Evolutionary conservation across 2,888 invertebrate species (phyloP).

Genomic region (Hoplodrina ambigua): DNA sequence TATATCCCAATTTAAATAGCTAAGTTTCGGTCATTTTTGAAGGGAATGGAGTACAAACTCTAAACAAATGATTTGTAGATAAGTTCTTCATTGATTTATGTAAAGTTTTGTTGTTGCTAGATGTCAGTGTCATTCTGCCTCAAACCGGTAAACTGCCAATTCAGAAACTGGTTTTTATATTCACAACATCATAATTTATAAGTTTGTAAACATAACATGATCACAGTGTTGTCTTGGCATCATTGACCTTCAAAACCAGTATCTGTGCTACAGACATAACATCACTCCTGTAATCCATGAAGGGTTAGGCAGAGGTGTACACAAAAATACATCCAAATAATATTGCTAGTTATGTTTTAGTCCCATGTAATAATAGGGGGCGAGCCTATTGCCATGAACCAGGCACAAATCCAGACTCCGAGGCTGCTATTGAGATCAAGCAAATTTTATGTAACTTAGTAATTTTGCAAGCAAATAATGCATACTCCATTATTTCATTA

Average conservation of each 20-base stretch:
- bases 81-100: background rate
- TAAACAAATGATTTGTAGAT: background rate
- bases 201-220: conserved; percentile 7
- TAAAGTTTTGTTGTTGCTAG: background rate
- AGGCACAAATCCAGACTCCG: no score
- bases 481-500: no score
- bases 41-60: background rate
- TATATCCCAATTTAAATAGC: background rate
- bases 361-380: no score
- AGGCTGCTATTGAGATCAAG: no score
- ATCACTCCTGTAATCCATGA: no score
- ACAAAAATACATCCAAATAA: no score
- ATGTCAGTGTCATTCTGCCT: conserved; percentile 9
- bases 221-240: background rate
- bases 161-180: conserved; percentile 16
- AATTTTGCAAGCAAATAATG: no score
- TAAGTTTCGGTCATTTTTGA: background rate
- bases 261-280: background rate
- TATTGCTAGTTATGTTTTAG: no score
- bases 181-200: background rate
- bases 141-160: conserved; percentile 18
- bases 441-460: no score
- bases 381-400: no score
- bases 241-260: background rate
- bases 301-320: no score